phyloP scores from a whole-genome alignment of 2,113 vertebrate species.

The Gallinago media region DNA sequence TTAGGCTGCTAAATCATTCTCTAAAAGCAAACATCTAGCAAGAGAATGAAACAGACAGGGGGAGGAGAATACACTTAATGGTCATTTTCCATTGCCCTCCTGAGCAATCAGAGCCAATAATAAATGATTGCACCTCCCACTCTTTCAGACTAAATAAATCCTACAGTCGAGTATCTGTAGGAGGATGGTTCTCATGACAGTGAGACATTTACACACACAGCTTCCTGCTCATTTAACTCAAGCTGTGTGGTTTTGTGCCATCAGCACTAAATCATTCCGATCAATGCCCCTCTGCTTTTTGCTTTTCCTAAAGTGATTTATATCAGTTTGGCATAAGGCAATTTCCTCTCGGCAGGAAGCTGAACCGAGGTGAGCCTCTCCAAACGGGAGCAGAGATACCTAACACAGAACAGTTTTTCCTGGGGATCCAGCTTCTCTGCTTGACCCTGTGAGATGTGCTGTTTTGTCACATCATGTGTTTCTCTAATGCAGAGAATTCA shows the following conservation, averaged over 20 bases:
- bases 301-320: neutral
- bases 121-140: slow-evolving; percentile 19
- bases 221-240: slow-evolving; percentile 24
- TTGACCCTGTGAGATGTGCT: neutral
- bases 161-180: neutral
- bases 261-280: slow-evolving; percentile 26
- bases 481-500: neutral
- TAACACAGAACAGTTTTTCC: neutral
- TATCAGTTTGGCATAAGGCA: neutral
- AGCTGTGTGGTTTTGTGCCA: neutral
- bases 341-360: slow-evolving; percentile 6
- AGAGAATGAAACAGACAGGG: neutral
- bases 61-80: slow-evolving; percentile 34
- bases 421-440: neutral
- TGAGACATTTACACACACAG: slow-evolving; percentile 25
- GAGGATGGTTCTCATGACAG: slow-evolving; percentile 23
- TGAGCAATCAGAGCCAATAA: slow-evolving; percentile 29
- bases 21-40: slow-evolving; percentile 30
- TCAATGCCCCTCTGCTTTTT: neutral
- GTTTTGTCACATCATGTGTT: neutral
- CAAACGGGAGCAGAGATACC: neutral
- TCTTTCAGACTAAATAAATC: slow-evolving; percentile 51
- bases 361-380: neutral
- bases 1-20: slow-evolving; percentile 21
- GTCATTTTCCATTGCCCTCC: slow-evolving; percentile 39